A percentile compares a stretch with the other conserved stretches of the same genome.
These are phyloP conservation scores for Genyomyrus donnyi DNA, from an alignment of 2,113 vertebrate species.

Conservation along the genomic window DNA sequence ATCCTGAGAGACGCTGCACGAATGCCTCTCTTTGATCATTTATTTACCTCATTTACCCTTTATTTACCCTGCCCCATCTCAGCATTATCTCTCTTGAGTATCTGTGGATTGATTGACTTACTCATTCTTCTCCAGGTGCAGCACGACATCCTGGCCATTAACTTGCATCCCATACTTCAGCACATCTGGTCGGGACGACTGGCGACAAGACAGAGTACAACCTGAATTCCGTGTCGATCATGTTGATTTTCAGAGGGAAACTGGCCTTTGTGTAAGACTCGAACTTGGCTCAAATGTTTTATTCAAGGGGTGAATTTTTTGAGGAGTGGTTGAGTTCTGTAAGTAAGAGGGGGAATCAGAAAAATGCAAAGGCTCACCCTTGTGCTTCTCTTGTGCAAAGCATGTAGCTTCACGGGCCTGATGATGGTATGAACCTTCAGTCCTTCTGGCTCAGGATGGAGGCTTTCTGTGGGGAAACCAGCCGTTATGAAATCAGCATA, in stretches of 20 bases:
- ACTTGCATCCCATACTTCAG: conserved; percentile 55
- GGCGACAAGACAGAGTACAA: neutral
- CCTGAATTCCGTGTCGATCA: neutral
- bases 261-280: neutral
- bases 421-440: conserved; percentile 52
- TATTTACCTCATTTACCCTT: neutral
- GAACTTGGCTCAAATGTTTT: neutral
- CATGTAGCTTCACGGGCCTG: conserved; percentile 53
- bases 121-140: conserved; percentile 58
- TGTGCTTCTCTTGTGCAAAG: conserved; percentile 49
- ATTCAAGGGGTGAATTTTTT: neutral
- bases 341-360: neutral
- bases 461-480: conserved; percentile 40
- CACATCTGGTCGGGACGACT: conserved; percentile 44
- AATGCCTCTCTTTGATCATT: neutral
- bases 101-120: conserved; percentile 30
- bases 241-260: neutral
- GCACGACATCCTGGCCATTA: conserved; percentile 47
- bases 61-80: neutral
- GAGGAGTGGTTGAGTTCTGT: neutral
- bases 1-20: neutral
- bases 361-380: conserved; percentile 38
- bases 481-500: neutral
- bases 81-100: neutral
- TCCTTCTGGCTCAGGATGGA: conserved; percentile 28